Percentiles rank a stretch among this genome's conserved stretches.
These are phyloP conservation scores for silkworm (Bombyx mori) DNA, from an alignment of 1,140 invertebrate genomes.

Conservation along the genomic window DNA sequence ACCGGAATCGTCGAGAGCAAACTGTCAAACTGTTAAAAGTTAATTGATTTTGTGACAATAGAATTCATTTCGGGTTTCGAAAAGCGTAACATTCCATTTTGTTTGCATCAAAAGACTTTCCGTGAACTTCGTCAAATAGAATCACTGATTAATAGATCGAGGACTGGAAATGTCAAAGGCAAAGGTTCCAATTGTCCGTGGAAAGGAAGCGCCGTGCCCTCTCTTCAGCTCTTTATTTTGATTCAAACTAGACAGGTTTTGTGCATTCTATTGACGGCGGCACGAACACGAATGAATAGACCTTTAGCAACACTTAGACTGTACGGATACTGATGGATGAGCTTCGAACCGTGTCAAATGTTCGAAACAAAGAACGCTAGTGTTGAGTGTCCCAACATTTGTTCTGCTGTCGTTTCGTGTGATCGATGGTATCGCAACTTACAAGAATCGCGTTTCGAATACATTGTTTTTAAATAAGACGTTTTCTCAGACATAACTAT, in stretches of 20 bases:
- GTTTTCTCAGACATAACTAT: too few relatives aligned
- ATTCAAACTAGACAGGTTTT: slow-evolving; percentile 2
- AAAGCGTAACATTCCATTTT: slow-evolving; percentile 15
- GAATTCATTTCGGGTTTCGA: slow-evolving; percentile 8
- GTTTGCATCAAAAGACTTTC: slow-evolving; percentile 18
- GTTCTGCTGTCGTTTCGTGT: slow-evolving; percentile 1
- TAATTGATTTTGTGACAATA: slow-evolving; percentile 21
- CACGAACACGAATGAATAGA: not conserved
- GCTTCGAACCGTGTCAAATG: too few relatives aligned
- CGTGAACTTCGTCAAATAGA: slow-evolving; percentile 17
- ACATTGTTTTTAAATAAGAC: too few relatives aligned
- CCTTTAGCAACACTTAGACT: too few relatives aligned
- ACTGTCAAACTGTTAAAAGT: slow-evolving; percentile 21
- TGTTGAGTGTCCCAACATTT: too few relatives aligned
- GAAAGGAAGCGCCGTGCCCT: not conserved
- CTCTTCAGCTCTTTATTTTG: not conserved
- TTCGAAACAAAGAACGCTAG: too few relatives aligned
- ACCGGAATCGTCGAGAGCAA: slow-evolving; percentile 12
- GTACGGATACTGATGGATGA: too few relatives aligned
- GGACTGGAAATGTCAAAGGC: slow-evolving; percentile 12
- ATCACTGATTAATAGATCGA: slow-evolving; percentile 20
- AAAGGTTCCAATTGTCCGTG: slow-evolving; percentile 14
- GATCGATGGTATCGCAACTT: too few relatives aligned
- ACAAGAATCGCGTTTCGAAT: too few relatives aligned
- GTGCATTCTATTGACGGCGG: not conserved